Conservation (phyloP, 2,888 invertebrate genomes). For the Biston stratarius region DNA sequence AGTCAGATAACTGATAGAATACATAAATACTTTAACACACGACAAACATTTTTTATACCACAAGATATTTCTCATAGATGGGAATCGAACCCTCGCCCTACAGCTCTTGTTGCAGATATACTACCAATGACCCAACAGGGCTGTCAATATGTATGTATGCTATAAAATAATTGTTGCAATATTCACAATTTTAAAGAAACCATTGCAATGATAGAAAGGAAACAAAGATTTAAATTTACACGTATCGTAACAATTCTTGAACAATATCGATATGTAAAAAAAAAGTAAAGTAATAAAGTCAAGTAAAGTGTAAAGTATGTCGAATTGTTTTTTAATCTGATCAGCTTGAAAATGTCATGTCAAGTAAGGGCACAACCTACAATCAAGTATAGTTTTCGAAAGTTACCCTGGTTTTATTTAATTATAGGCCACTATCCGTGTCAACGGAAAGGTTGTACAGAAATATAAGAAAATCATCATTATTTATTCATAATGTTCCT, state of each 20-base stretch:
- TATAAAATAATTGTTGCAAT: not conserved
- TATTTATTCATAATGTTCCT: conserved; percentile 9
- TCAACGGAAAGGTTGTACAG: conserved; percentile 13
- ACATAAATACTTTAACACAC: too few relatives aligned
- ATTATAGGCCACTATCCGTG: conserved; percentile 18
- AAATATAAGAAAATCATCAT: conserved; percentile 11
- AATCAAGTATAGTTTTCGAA: conserved; percentile 5
- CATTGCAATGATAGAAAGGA: not conserved
- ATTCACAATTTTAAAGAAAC: not conserved
- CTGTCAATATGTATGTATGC: not conserved
- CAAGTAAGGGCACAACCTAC: conserved; percentile 3
- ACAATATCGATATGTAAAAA: not conserved
- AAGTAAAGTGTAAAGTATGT: too few relatives aligned
- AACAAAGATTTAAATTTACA: not conserved
- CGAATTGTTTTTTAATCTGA: too few relatives aligned
- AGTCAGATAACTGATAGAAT: too few relatives aligned
- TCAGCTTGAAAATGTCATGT: not conserved
- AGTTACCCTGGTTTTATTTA: conserved; percentile 22
- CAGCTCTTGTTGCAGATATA: too few relatives aligned
- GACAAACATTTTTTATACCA: too few relatives aligned
- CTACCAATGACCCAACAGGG: too few relatives aligned
- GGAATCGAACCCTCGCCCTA: too few relatives aligned
- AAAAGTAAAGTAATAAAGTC: too few relatives aligned
- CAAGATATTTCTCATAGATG: too few relatives aligned
- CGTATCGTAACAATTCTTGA: not conserved